Evolutionary conservation across 1,140 invertebrate species (phyloP), one percentile per base, ranked within the genome.

Genomic region (Spodoptera frugiperda): DNA sequence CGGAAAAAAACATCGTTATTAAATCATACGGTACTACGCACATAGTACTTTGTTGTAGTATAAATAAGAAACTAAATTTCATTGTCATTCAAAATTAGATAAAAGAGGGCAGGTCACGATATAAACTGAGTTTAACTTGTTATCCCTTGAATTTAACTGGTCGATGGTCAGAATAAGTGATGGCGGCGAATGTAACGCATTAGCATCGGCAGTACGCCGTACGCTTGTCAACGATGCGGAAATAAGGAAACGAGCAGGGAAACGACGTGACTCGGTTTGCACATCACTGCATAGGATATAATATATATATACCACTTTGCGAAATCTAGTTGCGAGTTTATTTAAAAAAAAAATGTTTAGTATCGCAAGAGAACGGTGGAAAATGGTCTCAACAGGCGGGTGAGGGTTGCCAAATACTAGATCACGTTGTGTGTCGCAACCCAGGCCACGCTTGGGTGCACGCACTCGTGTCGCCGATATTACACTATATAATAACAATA

Each of bases 371-470:
- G 21, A 72, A 67, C 49, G 71, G 59, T 79, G 63, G 53, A 75
- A 80, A 65, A 61, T 74, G n/a, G 67, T 74, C 14, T 25, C 11
- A 46, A 44, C 14, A 0, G 11, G 3, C 55, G 14, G 54, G 54
- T 72, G 71, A 59, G 48, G 17, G 51, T 81, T 77, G 75, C 75
- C 57, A 82, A 82, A 81, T 61, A 57, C 77, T 71, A 80, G 79
- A 79, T 82, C 84, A 82, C 79, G 82, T 78, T 48, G 59, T 70
- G 68, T 85, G 77, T 74, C 70, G 80, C 74, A 83, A 85, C 46
- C n/a, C 25, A 15, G 19, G 78, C n/a, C 39, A 74, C 79, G 81
- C 59, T 76, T 63, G 53, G 55, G 25, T 55, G 78, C 44, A 19
- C 72, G 39, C 59, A 68, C 63, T 46, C 39, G 14, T 54, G 48